A percentile compares a stretch with the other conserved stretches of the same genome.
Conservation (phyloP, 2,888 invertebrate species). For the Syrista parreyssii region DNA sequence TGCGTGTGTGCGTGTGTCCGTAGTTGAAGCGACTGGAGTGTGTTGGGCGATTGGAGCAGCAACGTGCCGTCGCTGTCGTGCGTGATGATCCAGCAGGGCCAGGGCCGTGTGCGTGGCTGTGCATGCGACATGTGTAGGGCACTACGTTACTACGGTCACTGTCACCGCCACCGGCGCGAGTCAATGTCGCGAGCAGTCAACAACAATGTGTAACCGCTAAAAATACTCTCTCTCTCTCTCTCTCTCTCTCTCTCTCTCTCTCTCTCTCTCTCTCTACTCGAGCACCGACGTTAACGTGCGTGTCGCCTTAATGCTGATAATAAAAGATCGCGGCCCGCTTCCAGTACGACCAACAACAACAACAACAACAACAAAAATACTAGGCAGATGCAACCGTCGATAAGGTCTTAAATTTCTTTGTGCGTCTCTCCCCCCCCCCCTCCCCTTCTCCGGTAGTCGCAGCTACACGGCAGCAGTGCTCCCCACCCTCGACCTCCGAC, state of each 20-base stretch:
- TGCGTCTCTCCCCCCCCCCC: too few relatives aligned
- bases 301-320: neutral
- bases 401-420: too few relatives aligned
- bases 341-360: neutral
- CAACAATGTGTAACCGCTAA: conserved; percentile 65
- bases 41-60: conserved; percentile 57
- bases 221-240: conserved; percentile 56
- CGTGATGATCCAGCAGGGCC: too few relatives aligned
- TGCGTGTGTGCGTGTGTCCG: conserved; percentile 44
- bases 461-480: too few relatives aligned
- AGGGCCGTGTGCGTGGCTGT: conserved; percentile 40
- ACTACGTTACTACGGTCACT: conserved; percentile 33
- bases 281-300: neutral
- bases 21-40: conserved; percentile 59
- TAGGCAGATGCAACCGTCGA: too few relatives aligned
- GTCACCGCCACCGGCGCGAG: conserved; percentile 22
- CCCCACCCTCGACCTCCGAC: too few relatives aligned
- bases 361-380: too few relatives aligned
- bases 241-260: conserved; percentile 50
- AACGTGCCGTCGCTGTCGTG: conserved; percentile 42
- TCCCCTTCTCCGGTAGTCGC: too few relatives aligned
- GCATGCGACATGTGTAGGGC: conserved; percentile 59
- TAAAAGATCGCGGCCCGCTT: neutral
- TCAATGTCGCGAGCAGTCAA: conserved; percentile 47
- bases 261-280: conserved; percentile 42